Evolutionary conservation across 2,797 vertebrate species (phyloP).

Genomic region (Passerculus sandwichensis): DNA sequence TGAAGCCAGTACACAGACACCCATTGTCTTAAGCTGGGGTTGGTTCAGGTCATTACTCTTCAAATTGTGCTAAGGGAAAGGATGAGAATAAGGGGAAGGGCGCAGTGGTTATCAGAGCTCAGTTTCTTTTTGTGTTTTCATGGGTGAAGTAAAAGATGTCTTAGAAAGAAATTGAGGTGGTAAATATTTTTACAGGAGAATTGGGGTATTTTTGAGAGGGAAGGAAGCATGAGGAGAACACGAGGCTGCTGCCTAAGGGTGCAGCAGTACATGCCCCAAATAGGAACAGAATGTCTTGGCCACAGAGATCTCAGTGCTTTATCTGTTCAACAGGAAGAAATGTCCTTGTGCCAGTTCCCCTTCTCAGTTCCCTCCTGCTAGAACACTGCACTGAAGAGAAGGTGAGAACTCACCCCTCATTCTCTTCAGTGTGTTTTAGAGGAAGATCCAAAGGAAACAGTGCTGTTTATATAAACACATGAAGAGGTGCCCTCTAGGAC

Average conservation of each 20-base stretch:
- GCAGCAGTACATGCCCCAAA: neutral
- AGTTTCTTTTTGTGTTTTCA: neutral
- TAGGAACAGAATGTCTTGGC: neutral
- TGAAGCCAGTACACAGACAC: constrained; percentile 32
- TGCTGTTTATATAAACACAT: neutral
- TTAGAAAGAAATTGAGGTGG: neutral
- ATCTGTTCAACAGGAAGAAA: neutral
- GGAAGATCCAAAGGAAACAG: neutral
- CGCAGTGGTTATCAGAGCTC: neutral
- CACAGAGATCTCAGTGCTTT: neutral
- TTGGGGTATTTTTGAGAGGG: neutral
- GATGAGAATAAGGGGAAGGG: neutral
- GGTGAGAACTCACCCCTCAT: neutral
- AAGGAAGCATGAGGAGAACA: neutral
- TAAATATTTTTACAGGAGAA: neutral
- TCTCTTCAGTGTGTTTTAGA: neutral
- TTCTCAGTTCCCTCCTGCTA: neutral
- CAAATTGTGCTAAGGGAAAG: neutral
- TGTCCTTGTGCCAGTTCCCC: neutral
- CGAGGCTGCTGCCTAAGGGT: neutral
- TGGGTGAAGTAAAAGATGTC: neutral
- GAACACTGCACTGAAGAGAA: neutral
- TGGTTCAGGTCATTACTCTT: constrained; percentile 42
- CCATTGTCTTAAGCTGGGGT: constrained; percentile 43
- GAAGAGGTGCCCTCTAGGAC: neutral